Evolutionary conservation across 1,140 invertebrate genomes (phyloP).

Genomic region (Diabrotica undecimpunctata): DNA sequence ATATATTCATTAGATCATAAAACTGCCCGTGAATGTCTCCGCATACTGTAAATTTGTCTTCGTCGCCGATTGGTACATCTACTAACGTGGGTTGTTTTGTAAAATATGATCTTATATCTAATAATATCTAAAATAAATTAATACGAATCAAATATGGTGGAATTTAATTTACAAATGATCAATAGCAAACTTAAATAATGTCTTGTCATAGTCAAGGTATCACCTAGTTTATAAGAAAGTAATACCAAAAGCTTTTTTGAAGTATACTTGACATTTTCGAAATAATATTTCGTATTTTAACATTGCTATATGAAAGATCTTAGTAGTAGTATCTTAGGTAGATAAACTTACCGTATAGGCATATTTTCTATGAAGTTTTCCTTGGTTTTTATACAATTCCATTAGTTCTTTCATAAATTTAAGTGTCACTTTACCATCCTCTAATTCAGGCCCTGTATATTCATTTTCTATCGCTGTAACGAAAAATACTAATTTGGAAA

Average conservation of each 20-base stretch:
- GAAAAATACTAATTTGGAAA: constrained; percentile 17
- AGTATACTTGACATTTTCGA: no score
- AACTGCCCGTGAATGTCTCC: constrained; percentile 99
- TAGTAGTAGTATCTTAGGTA: no score
- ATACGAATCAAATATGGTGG: neutral
- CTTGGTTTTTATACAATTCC: constrained; percentile 86
- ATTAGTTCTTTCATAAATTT: constrained; percentile 84
- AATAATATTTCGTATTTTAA: no score
- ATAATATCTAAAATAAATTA: constrained; percentile 70
- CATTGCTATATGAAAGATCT: no score
- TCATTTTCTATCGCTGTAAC: constrained; percentile 86
- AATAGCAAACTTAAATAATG: no score
- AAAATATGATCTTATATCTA: constrained; percentile 86
- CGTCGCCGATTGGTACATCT: constrained; percentile 81
- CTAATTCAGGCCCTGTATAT: constrained; percentile 88
- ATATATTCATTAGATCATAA: constrained; percentile 98
- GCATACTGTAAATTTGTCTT: constrained; percentile 96
- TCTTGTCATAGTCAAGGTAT: no score
- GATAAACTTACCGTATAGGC: constrained; percentile 79
- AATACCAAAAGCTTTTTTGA: neutral
- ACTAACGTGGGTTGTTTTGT: constrained; percentile 83
- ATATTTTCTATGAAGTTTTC: constrained; percentile 94
- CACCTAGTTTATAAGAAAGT: neutral
- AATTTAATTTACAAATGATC: neutral
- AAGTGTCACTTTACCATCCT: constrained; percentile 83